These are phyloP conservation scores for Clarias batrachus DNA, from an alignment of 2,113 vertebrate genomes.

Conservation along the genomic window DNA sequence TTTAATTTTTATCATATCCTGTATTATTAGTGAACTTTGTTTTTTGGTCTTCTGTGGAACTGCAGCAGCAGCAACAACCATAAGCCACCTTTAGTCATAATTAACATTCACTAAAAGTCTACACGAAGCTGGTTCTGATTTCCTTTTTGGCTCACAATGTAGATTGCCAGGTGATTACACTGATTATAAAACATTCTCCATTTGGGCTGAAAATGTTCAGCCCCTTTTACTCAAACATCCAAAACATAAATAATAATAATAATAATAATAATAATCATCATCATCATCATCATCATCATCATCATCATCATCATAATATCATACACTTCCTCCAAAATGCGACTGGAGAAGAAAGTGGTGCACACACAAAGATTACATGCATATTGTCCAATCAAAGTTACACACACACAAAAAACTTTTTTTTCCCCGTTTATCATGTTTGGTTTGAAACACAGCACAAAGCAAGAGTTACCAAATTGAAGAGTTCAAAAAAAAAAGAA, in stretches of 20 bases:
- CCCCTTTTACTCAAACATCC: background rate
- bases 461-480: background rate
- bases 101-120: background rate
- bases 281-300: too few species aligned
- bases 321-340: background rate
- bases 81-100: background rate
- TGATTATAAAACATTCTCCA: background rate
- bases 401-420: background rate
- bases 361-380: background rate
- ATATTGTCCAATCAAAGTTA: background rate
- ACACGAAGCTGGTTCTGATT: background rate
- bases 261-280: too few species aligned
- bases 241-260: background rate
- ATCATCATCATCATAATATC: background rate
- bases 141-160: slow-evolving; percentile 4
- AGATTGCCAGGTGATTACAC: background rate
- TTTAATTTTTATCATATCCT: background rate
- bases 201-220: background rate
- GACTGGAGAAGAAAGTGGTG: background rate
- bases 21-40: too few species aligned
- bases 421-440: background rate
- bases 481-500: background rate
- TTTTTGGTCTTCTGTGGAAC: background rate
- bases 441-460: background rate
- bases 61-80: background rate